phyloP scores from a whole-genome alignment of 1,140 invertebrate species.

The Drosophila sproati region DNA sequence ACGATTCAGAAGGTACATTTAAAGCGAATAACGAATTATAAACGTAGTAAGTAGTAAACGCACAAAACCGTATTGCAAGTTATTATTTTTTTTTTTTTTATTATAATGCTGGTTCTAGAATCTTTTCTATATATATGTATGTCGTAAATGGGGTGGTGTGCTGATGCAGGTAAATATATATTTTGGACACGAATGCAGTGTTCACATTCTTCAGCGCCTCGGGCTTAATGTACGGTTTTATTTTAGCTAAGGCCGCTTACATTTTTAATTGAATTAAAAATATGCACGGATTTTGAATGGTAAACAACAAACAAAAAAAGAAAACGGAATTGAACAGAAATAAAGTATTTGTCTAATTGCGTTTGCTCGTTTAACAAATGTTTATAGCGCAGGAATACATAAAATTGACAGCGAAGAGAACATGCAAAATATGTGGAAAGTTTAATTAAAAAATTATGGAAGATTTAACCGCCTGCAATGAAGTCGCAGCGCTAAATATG shows the following conservation, averaged over 20 bases:
- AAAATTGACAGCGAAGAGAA: conserved; percentile 42
- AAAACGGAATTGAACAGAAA: conserved; percentile 9
- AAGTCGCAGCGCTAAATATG: conserved; percentile 42
- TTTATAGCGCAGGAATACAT: conserved; percentile 45
- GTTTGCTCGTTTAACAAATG: conserved; percentile 65
- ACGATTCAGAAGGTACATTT: conserved; percentile 54
- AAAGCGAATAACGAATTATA: conserved; percentile 47
- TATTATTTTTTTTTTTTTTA: conserved; percentile 32
- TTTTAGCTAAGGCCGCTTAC: conserved; percentile 56
- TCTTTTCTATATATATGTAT: conserved; percentile 30
- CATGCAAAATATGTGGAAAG: conserved; percentile 52
- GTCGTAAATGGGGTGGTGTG: conserved; percentile 10
- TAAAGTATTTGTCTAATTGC: conserved; percentile 46
- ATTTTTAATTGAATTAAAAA: conserved; percentile 60
- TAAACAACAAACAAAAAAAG: conserved; percentile 33
- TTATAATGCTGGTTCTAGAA: conserved; percentile 25
- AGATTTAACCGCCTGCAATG: conserved; percentile 70
- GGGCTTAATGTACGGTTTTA: conserved; percentile 22
- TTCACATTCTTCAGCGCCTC: conserved; percentile 24
- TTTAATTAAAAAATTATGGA: conserved; percentile 72
- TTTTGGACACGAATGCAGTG: conserved; percentile 15
- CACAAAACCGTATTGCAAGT: conserved; percentile 17
- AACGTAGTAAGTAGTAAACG: conserved; percentile 34
- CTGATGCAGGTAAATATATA: conserved; percentile 22
- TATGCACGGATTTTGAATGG: conserved; percentile 45